A percentile compares a stretch with the other conserved stretches of the same genome.
phyloP scores from a whole-genome alignment of 2,797 vertebrate species.

The Poeciliopsis presidionis region DNA sequence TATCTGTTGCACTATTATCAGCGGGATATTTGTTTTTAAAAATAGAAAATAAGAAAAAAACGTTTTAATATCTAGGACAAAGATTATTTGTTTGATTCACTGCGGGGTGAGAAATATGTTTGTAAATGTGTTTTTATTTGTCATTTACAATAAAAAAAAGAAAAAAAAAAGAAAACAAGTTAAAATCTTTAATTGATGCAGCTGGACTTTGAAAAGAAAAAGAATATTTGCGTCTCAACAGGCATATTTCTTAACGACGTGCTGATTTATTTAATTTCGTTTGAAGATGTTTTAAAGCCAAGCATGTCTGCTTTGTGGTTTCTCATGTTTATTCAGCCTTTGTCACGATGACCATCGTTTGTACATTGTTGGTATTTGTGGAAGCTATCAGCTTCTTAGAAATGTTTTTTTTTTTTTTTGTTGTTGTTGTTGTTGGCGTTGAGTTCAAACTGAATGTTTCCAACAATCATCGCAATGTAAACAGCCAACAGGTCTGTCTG shows the following conservation, averaged over 20 bases:
- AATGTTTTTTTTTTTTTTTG: conserved; percentile 34
- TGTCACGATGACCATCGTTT: conserved; percentile 68
- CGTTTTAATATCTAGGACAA: conserved; percentile 66
- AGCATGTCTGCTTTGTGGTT: conserved; percentile 79
- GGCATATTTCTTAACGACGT: conserved; percentile 71
- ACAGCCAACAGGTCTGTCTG: conserved; percentile 57
- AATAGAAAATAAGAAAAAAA: conserved; percentile 43
- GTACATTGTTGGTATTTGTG: conserved; percentile 72
- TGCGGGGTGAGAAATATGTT: conserved; percentile 37
- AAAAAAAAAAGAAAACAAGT: background rate
- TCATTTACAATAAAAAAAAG: conserved; percentile 26
- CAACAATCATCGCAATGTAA: conserved; percentile 65
- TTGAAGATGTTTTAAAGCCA: conserved; percentile 75
- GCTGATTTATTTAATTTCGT: conserved; percentile 78
- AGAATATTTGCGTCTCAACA: conserved; percentile 55
- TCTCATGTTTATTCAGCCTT: conserved; percentile 63
- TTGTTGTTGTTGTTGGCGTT: conserved; percentile 71
- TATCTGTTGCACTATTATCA: conserved; percentile 75
- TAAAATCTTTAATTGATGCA: conserved; percentile 50
- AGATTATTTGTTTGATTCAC: conserved; percentile 61
- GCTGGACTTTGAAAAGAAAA: conserved; percentile 64
- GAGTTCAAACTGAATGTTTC: conserved; percentile 76
- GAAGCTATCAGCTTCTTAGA: conserved; percentile 64
- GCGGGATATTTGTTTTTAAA: conserved; percentile 41
- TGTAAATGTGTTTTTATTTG: conserved; percentile 58